Conservation (phyloP, 2,797 vertebrate species). For the Myotis daubentonii region DNA sequence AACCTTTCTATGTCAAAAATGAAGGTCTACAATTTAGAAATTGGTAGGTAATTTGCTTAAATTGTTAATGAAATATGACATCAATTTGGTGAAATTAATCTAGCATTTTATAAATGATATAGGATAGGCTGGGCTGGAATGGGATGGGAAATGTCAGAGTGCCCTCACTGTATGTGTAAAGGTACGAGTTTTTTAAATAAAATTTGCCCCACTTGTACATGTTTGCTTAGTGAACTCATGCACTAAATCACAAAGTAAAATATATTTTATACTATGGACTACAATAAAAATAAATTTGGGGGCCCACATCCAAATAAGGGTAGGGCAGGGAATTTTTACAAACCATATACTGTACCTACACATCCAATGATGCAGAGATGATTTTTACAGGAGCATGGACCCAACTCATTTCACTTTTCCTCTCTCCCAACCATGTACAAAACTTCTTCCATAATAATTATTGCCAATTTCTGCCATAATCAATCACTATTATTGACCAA, state of each 20-base stretch:
- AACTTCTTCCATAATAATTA: background rate
- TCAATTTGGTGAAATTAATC: background rate
- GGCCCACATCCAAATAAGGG: background rate
- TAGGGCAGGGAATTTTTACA: background rate
- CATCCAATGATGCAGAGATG: background rate
- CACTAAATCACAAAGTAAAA: background rate
- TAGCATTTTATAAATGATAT: background rate
- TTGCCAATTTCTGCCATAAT: background rate
- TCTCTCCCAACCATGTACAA: background rate
- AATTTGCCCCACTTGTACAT: background rate
- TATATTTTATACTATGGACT: background rate
- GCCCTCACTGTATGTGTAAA: background rate
- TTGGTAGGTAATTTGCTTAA: background rate
- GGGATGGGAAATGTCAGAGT: background rate
- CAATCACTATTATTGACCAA: background rate
- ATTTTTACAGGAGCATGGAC: background rate
- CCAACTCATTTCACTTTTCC: background rate
- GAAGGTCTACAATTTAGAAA: background rate
- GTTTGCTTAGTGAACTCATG: background rate
- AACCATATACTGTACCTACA: background rate
- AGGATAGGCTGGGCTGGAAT: background rate
- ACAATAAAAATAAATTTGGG: background rate
- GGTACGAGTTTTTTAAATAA: background rate
- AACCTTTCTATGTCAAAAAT: background rate
- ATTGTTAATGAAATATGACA: background rate